phyloP scores from a whole-genome alignment of 2,888 invertebrate genomes.

The Drosophila mercatorum region DNA sequence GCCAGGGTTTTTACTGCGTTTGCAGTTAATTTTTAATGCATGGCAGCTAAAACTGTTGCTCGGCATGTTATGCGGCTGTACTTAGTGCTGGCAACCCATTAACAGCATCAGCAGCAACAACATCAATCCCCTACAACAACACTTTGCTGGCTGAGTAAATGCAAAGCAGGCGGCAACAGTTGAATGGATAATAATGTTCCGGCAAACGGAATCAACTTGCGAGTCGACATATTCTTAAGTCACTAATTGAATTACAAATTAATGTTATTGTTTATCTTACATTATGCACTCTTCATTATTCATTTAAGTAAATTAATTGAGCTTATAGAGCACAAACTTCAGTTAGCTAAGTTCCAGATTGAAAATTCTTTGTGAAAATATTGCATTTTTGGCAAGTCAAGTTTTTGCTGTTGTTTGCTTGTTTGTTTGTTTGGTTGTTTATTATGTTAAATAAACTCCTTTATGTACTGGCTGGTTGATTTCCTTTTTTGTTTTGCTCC shows the following conservation, averaged over 20 bases:
- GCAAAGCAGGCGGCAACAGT: constrained; percentile 24
- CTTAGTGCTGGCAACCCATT: constrained; percentile 38
- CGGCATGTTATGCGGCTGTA: constrained; percentile 68
- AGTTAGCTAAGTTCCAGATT: not conserved
- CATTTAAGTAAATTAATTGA: not conserved
- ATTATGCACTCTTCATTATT: not conserved
- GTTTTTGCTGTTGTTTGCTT: not conserved
- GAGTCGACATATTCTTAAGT: not conserved
- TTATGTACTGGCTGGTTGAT: not conserved
- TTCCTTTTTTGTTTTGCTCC: not conserved
- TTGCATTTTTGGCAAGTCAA: not conserved
- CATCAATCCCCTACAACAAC: constrained; percentile 5
- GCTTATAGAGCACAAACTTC: not conserved
- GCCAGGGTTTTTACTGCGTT: constrained; percentile 49
- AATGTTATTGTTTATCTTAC: too few species aligned
- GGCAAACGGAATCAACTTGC: constrained; percentile 2
- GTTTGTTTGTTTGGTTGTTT: not conserved
- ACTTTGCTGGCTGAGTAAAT: constrained; percentile 61
- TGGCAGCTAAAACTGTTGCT: constrained; percentile 70
- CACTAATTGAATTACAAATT: not conserved
- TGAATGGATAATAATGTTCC: constrained; percentile 14
- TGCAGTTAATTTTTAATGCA: constrained; percentile 77
- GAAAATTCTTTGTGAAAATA: not conserved
- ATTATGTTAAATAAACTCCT: constrained; percentile 2
- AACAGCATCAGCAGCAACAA: constrained; percentile 23